Base-by-base conservation (phyloP, 2,888 invertebrate genomes). In the Watsonalla binaria region DNA sequence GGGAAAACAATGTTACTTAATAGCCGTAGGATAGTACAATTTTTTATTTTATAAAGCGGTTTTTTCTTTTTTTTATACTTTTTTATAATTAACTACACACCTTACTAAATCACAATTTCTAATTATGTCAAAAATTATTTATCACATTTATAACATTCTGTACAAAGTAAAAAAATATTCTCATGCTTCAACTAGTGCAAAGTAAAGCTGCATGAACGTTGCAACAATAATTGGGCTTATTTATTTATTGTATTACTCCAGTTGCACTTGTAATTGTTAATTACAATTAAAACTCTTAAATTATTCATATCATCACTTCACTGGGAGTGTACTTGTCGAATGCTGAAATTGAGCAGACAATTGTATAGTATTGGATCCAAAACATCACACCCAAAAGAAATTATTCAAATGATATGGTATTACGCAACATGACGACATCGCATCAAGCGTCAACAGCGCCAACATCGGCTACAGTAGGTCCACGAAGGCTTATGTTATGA, bases 101-200 rank as follows among this genome's bases (percentile, higher is more conserved):
- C 78, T 86, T 85, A 84, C 84, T 88, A 86, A 88, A 89, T 88
- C 88, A 88, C 89, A 89, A 87, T 86, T 78, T 83, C 85, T 88
- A 89, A 85, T 86, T 85, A 86, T 87, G 81, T 88, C 86, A 86
- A 89, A 86, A 86, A 80, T 80, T 82, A 83, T 84, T 86, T 90
- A 90, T 90, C 90, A 90, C 90, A 90, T 88, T 87, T 81, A 85
- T 84, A 87, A 87, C 82, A 83, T 83, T 84, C 78, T 90, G 88
- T 90, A 90, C 88, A 90, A 84, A 83, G 89, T 90, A 89, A 88
- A 90, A 90, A 90, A 89, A 89, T 89, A 90, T 82, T 76, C 77
- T 80, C 77, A 84, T 83, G 86, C 82, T 72, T 85, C 80, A 74
- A 82, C 80, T 83, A 82, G 80, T 82, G 85, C 75, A 82, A 81